Evolutionary conservation across 2,888 invertebrate species (phyloP), one percentile per base, ranked within the genome.

Genomic region (Scaeva pyrastri): DNA sequence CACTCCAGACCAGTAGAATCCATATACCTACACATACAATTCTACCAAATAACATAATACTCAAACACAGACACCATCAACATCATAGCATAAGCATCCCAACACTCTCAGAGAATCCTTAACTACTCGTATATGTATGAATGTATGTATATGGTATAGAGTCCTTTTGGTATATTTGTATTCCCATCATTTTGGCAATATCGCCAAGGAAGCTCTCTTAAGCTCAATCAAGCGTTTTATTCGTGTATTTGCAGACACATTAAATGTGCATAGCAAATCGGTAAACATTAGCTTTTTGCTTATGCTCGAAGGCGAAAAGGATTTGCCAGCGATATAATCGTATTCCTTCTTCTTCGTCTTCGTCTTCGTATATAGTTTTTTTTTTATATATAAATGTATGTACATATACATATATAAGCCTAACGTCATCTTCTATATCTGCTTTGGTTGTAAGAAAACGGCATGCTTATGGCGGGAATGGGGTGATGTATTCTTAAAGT

Each of bases 191-290:
- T 82, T 86, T 82, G 77, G 73, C 82, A 82, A 81, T 86, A 81
- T 86, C 86, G 81, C 77, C 77, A 78, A 82, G 82, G 64, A 81
- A 74, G 71, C 86, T 70, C 82, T 86, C 86, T 86, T 48, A 64
- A 86, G 88, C 88, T 88, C 88, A 88, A 88, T 88, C 88, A 88
- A 85, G 88, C 88, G 86, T 88, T 88, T 87, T 87, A 87, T 88
- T 88, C 87, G 76, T 82, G 81, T 88, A 88, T 86, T 88, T 88
- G 82, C 88, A 87, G 87, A 88, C 88, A 88, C 88, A 88, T 88
- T 88, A 88, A 88, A 88, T 88, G 88, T 86, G 88, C 88, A 88
- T 88, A 84, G 88, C 82, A 88, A 85, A 87, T 87, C 87, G 85
- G 88, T 82, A 88, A 88, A 88, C 88, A 88, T 88, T 88, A 88